Evolutionary conservation across 2,888 invertebrate species (phyloP), one percentile per base, ranked within the genome.

Genomic region (Sesamia inferens): DNA sequence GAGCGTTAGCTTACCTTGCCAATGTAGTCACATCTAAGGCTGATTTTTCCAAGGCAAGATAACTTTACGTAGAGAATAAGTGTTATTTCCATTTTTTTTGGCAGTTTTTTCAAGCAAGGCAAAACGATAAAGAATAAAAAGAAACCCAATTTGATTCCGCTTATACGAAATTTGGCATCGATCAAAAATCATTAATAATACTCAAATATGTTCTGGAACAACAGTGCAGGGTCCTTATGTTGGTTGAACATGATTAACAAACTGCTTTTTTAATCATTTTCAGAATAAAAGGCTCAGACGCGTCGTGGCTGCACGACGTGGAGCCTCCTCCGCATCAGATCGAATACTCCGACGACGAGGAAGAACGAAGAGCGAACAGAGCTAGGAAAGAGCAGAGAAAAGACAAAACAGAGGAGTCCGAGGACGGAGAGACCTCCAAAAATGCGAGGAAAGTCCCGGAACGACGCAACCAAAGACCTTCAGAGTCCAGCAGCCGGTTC

Each of bases 271-370:
- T 24, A 22, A 54, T 5, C 48, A 16, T 24, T 91, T 88, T 78
- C 94, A 98, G 98, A 92, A 92, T 97, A 72, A 98, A 97, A 93
- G 99, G 99, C 8, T 98, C 98, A 0, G 99, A 99, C 96, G 99
- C 99, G 0, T 98, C 98, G 0, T 99, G 98, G 98, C 97, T 97
- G 84, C 97, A 98, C 90, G 98, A 99, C 90, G 94, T 97, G 62
- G 99, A 99, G 91, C 99, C 99, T 0, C 99, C 99, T 0, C 94
- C 96, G 0, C 96, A 97, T 86, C 97, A 97, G 81, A 85, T 97
- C 0, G 99, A 99, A 48, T 99, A 97, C 93, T 99, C 99, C 0
- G 99, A 99, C 91, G 99, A 99, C 90, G 99, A 99, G 88, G 97
- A 97, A 76, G 99, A 99, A 89, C 96, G 97, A 22, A 90, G 92